These are phyloP conservation scores for Drosophila mayri DNA, from an alignment of 1,140 invertebrate genomes.

Conservation along the genomic window DNA sequence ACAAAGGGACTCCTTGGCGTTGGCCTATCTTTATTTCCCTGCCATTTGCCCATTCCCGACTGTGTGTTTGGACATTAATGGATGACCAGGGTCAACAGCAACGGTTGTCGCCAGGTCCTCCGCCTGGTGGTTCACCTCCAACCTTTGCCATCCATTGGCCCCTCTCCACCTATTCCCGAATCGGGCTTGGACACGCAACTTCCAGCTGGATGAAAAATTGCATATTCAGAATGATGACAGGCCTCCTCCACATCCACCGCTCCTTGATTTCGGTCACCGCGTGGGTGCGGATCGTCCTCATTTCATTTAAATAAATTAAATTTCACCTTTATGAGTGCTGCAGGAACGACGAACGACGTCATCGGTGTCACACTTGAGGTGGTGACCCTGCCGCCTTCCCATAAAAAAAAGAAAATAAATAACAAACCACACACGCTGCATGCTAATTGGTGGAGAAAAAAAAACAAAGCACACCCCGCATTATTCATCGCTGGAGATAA, in stretches of 20 bases:
- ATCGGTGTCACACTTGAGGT: conserved; percentile 71
- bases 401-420: conserved; percentile 2
- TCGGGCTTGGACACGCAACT: conserved; percentile 54
- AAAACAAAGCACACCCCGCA: conserved; percentile 27
- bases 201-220: conserved; percentile 74
- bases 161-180: background rate
- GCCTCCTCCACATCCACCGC: conserved; percentile 22
- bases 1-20: conserved; percentile 23
- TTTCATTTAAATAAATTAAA: conserved; percentile 82
- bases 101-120: background rate
- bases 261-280: conserved; percentile 53
- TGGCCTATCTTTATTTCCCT: conserved; percentile 12
- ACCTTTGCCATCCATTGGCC: background rate
- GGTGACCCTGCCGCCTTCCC: conserved; percentile 16
- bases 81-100: conserved; percentile 60
- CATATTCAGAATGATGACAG: conserved; percentile 62
- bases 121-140: background rate
- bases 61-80: conserved; percentile 30
- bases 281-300: conserved; percentile 48
- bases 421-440: conserved; percentile 55
- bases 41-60: conserved; percentile 29
- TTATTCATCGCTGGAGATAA: conserved; percentile 40
- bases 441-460: conserved; percentile 68
- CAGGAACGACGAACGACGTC: conserved; percentile 41
- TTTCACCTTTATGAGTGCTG: conserved; percentile 64